Conservation (phyloP, 2,888 invertebrate species). For the Resseliella maxima region DNA sequence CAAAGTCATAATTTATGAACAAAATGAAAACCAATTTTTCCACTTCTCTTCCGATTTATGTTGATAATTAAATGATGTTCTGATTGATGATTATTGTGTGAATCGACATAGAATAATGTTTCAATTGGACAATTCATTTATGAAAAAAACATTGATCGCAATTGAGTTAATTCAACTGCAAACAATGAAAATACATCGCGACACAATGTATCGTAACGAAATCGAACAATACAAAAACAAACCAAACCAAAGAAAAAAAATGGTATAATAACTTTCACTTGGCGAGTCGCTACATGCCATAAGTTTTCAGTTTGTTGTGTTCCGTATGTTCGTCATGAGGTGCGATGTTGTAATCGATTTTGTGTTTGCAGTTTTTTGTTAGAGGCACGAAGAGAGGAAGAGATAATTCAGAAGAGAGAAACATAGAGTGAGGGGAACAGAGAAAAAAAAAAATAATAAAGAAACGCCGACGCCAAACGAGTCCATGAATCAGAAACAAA, state of each 20-base stretch:
- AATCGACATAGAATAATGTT: background rate
- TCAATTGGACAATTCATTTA: background rate
- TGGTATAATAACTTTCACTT: conserved; percentile 48
- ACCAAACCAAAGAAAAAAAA: background rate
- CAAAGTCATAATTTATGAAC: background rate
- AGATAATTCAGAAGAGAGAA: background rate
- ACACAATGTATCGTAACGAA: background rate
- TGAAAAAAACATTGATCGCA: background rate
- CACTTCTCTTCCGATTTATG: background rate
- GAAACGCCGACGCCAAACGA: conserved; percentile 8
- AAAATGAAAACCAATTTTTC: background rate
- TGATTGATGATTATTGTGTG: background rate
- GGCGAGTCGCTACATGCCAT: conserved; percentile 24
- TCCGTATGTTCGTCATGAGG: conserved; percentile 9
- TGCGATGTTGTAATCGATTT: conserved; percentile 46
- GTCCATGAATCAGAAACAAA: background rate
- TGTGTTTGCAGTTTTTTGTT: conserved; percentile 8
- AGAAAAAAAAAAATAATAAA: background rate
- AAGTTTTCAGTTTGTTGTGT: background rate
- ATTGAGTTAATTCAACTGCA: background rate
- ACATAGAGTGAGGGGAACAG: background rate
- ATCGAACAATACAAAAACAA: background rate
- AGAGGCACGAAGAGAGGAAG: background rate
- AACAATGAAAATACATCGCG: background rate
- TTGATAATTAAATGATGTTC: background rate